Evolutionary conservation across 2,797 vertebrate species (phyloP).

Genomic region (Helarctos malayanus): DNA sequence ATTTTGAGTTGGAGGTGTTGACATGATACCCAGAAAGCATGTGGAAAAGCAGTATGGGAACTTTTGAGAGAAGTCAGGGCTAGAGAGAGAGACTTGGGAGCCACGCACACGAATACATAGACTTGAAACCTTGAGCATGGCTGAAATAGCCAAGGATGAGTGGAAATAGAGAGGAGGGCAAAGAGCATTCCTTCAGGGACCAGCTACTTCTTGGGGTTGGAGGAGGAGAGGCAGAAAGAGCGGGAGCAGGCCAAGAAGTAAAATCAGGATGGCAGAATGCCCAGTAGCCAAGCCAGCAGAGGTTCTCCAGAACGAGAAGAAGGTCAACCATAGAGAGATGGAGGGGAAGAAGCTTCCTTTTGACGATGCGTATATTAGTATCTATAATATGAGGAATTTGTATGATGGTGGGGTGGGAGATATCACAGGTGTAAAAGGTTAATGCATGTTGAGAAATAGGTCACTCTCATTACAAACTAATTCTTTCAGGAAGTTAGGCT

Average conservation of each 20-base stretch:
- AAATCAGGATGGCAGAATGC: conserved; percentile 41
- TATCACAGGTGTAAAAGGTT: background rate
- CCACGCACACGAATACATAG: background rate
- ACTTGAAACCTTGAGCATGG: background rate
- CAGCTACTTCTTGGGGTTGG: conserved; percentile 28
- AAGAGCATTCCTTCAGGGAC: conserved; percentile 26
- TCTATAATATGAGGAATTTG: background rate
- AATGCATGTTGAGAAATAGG: background rate
- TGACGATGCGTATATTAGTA: background rate
- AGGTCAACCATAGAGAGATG: background rate
- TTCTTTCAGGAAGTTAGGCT: background rate
- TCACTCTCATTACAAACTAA: background rate
- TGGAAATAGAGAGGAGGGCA: conserved; percentile 3
- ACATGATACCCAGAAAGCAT: conserved; percentile 14
- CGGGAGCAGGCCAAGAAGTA: background rate
- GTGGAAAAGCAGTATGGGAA: conserved; percentile 52
- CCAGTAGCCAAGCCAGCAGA: conserved; percentile 38
- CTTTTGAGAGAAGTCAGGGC: background rate
- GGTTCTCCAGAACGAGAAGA: conserved; percentile 28
- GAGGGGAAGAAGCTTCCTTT: background rate
- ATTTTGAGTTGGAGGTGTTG: conserved; percentile 60
- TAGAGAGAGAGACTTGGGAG: background rate
- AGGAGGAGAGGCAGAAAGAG: background rate
- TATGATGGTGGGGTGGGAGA: background rate
- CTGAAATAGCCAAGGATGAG: conserved; percentile 18